Conservation (phyloP, 2,888 invertebrate genomes). For the Agrotis segetum region DNA sequence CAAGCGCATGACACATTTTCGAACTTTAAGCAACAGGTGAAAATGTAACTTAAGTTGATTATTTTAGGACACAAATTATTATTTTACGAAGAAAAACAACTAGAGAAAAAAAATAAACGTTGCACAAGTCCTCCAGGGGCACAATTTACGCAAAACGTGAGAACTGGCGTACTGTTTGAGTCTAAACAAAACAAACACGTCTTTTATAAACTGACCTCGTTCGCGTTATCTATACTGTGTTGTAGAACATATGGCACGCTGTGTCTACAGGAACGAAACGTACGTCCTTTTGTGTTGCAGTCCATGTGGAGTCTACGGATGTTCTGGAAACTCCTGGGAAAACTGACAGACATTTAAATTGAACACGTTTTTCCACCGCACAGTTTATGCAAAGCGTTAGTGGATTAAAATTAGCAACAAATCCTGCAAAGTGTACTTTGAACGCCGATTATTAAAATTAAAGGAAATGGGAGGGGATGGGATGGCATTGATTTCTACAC, state of each 20-base stretch:
- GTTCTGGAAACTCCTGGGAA: neutral
- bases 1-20: neutral
- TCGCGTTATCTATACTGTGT: slow-evolving; percentile 62
- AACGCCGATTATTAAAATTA: no score
- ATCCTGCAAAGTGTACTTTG: no score
- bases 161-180: slow-evolving; percentile 66
- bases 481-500: no score
- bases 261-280: slow-evolving; percentile 33
- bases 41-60: neutral
- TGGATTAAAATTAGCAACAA: no score
- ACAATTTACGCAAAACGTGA: slow-evolving; percentile 69
- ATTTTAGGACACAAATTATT: neutral
- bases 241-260: slow-evolving; percentile 66
- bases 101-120: no score
- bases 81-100: neutral
- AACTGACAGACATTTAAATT: neutral
- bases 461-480: no score
- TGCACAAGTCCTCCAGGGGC: slow-evolving; percentile 5
- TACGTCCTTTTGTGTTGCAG: slow-evolving; percentile 37
- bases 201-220: slow-evolving; percentile 76
- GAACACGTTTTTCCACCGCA: no score
- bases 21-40: neutral
- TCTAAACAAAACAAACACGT: slow-evolving; percentile 71
- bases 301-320: neutral
- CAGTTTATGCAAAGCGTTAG: no score